Conservation (phyloP, 2,113 vertebrate genomes). For the Scomber scombrus region DNA sequence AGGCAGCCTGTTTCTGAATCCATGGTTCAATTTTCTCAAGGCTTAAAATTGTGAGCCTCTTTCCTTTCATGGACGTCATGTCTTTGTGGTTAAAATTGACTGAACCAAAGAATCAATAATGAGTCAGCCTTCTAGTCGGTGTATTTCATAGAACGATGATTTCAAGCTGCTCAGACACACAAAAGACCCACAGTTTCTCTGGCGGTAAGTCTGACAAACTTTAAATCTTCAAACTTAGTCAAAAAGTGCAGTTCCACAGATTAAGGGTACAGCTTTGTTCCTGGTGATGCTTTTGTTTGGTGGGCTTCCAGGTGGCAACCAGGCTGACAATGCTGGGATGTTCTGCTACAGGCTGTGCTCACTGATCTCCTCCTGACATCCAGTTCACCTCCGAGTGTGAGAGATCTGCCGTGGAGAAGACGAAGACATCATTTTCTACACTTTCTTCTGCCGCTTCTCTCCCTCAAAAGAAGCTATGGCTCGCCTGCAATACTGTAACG, state of each 20-base stretch:
- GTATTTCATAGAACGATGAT: conserved; percentile 31
- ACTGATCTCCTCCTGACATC: conserved; percentile 55
- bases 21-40: conserved; percentile 14
- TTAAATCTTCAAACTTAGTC: conserved; percentile 41
- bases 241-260: conserved; percentile 37
- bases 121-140: conserved; percentile 35
- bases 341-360: conserved; percentile 47
- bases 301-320: conserved; percentile 48
- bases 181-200: conserved; percentile 13
- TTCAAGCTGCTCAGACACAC: conserved; percentile 10
- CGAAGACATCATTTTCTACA: conserved; percentile 39
- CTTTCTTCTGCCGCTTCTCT: conserved; percentile 40
- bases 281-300: conserved; percentile 43
- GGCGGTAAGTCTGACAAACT: neutral
- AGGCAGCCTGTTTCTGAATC: conserved; percentile 36
- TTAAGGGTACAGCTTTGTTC: conserved; percentile 44
- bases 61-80: neutral
- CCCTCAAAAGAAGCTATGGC: conserved; percentile 34
- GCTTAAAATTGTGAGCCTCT: neutral
- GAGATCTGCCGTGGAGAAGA: conserved; percentile 45
- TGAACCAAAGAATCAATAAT: conserved; percentile 48
- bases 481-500: conserved; percentile 32
- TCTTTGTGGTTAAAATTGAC: conserved; percentile 32
- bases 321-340: conserved; percentile 30
- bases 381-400: conserved; percentile 30